Evolutionary conservation across 2,797 vertebrate genomes (phyloP).

Genomic region (Trematomus bernacchii): DNA sequence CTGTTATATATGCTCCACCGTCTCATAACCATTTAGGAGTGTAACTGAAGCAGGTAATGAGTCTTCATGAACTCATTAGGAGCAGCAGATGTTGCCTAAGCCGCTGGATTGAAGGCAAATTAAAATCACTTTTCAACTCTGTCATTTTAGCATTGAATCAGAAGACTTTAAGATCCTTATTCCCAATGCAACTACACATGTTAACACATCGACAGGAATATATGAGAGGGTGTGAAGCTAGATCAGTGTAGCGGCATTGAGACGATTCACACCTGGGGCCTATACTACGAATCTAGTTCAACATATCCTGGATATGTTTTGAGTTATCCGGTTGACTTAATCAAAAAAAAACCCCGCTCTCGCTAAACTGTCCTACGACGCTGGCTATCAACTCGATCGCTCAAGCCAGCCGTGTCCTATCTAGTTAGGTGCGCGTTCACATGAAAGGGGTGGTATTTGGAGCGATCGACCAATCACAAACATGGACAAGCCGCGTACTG

Average conservation of each 20-base stretch:
- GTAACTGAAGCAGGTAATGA: slow-evolving; percentile 58
- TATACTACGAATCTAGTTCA: no score
- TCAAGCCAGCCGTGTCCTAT: no score
- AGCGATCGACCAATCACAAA: no score
- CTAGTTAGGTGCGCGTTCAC: no score
- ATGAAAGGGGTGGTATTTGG: no score
- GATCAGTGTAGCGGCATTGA: slow-evolving; percentile 9
- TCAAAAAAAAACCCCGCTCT: no score
- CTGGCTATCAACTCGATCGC: no score
- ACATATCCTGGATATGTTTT: no score
- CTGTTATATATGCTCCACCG: slow-evolving; percentile 1
- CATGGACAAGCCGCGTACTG: no score
- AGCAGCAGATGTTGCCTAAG: slow-evolving; percentile 53
- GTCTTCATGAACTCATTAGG: slow-evolving; percentile 58
- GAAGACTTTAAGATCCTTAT: slow-evolving; percentile 21
- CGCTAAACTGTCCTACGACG: no score
- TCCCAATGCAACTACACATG: neutral
- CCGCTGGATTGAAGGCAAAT: slow-evolving; percentile 53
- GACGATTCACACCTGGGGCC: slow-evolving; percentile 37
- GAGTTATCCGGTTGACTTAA: no score
- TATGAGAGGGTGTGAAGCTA: slow-evolving; percentile 7
- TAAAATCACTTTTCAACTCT: slow-evolving; percentile 50
- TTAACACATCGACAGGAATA: neutral
- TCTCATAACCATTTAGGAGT: slow-evolving; percentile 32
- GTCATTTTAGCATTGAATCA: slow-evolving; percentile 49